These are phyloP conservation scores for Sesia apiformis DNA, from an alignment of 2,888 invertebrate species.

Conservation along the genomic window DNA sequence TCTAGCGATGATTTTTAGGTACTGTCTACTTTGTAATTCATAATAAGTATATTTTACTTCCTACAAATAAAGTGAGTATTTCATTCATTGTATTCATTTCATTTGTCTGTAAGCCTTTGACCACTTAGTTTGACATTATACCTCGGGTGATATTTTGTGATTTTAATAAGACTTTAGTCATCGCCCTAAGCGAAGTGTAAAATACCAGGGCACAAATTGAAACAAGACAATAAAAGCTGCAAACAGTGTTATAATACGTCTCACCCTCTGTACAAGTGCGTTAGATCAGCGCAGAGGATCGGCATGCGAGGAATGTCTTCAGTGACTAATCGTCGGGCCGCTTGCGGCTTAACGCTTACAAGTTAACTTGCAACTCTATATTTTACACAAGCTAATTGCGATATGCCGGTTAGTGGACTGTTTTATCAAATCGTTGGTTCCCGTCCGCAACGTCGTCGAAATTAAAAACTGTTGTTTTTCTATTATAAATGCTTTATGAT, in stretches of 20 bases:
- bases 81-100: too few relatives aligned
- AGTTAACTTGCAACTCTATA: constrained; percentile 18
- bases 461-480: too few relatives aligned
- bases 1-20: too few relatives aligned
- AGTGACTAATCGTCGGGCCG: constrained; percentile 59
- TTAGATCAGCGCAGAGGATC: constrained; percentile 30
- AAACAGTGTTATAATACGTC: neutral
- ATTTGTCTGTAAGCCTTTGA: too few relatives aligned
- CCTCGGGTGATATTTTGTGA: too few relatives aligned
- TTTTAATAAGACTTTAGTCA: neutral
- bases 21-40: too few relatives aligned
- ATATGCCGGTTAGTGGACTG: constrained; percentile 4
- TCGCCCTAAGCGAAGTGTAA: neutral
- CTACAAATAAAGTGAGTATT: too few relatives aligned
- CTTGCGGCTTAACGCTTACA: constrained; percentile 33
- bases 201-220: neutral
- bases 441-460: too few relatives aligned
- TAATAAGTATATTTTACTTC: too few relatives aligned
- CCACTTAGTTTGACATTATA: too few relatives aligned
- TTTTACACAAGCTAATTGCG: constrained; percentile 19
- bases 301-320: constrained; percentile 58
- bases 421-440: neutral
- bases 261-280: neutral
- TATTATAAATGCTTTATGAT: too few relatives aligned
- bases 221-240: constrained; percentile 3